Conservation (phyloP, 2,888 invertebrate species). For the Stenurella melanura region DNA sequence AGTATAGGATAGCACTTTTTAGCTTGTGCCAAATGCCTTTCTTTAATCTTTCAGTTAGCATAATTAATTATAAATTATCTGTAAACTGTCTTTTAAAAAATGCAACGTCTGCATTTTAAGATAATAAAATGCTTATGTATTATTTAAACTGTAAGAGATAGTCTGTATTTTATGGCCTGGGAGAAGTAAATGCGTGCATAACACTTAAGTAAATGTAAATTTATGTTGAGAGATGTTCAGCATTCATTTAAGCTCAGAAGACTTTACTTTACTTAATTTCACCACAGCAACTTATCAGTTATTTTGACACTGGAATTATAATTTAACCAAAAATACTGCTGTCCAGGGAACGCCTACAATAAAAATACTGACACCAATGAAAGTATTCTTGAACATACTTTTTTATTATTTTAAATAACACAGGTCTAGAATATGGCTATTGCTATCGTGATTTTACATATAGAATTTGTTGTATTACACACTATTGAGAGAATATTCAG, state of each 20-base stretch:
- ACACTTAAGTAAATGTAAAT: conserved; percentile 40
- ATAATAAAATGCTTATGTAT: conserved; percentile 32
- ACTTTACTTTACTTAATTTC: conserved; percentile 35
- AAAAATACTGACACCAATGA: too few species aligned
- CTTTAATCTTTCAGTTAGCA: not conserved
- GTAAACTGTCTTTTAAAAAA: conserved; percentile 11
- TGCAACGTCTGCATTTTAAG: conserved; percentile 22
- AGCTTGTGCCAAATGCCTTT: not conserved
- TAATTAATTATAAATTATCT: conserved; percentile 23
- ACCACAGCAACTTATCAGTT: not conserved
- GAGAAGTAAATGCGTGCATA: conserved; percentile 41
- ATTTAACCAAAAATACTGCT: too few species aligned
- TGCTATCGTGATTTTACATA: too few species aligned
- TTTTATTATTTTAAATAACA: too few species aligned
- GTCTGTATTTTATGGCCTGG: conserved; percentile 38
- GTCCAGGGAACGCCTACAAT: too few species aligned
- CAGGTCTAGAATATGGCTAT: too few species aligned
- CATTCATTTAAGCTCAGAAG: conserved; percentile 30
- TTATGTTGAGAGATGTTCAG: conserved; percentile 35
- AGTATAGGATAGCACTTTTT: not conserved
- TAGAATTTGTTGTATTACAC: too few species aligned
- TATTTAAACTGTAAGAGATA: conserved; percentile 37
- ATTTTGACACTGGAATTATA: not conserved
- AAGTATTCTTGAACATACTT: too few species aligned
- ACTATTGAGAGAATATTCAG: too few species aligned